Evolutionary conservation across 2,888 invertebrate genomes (phyloP), one percentile per base, ranked within the genome.

Genomic region (Capitulum mitella): DNA sequence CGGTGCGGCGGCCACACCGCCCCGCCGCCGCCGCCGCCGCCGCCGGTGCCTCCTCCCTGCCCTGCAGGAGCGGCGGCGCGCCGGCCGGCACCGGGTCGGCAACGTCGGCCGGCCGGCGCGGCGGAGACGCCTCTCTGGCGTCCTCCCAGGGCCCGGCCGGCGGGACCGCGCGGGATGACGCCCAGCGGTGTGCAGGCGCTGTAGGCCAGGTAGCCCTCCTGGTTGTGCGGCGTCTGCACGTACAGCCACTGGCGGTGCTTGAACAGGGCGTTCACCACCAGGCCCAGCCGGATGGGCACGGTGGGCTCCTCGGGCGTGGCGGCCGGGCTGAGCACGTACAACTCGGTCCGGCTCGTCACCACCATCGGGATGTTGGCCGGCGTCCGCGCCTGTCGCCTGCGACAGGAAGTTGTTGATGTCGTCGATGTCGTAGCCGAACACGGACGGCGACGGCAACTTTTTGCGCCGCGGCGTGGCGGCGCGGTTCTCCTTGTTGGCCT

Each of bases 301-400:
- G 81, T 87, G 85, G 92, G 92, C 19, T 89, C 88, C 83, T 90
- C 90, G 54, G 46, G 51, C 29, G 26, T 79, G 19, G 34, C 78
- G 43, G 37, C 74, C 40, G 61, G 48, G 48, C 3, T 77, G 14
- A 46, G 29, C n/a, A 46, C 75, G 81, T 84, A 84, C 46, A 84
- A 82, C 58, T 83, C 82, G 43, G 84, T 85, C 3, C 84, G 90
- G 83, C 91, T 91, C 48, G 93, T 91, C 80, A 93, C 87, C 8
- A 93, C 94, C 48, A 94, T 93, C 2, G 94, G 93, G 81, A 94
- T 93, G 85, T 94, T 94, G 75, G 93, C 94, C 0, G 94, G 94
- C 46, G 90, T 90, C 80, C 92, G 91, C 81, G 93, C 89, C 19
- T n/a, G 93, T 91, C 16, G 93, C 93, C 90, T 91, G 86, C 43